Evolutionary conservation across 2,113 vertebrate species (phyloP), one percentile per base, ranked within the genome.

Genomic region (Proterorhinus semilunaris): DNA sequence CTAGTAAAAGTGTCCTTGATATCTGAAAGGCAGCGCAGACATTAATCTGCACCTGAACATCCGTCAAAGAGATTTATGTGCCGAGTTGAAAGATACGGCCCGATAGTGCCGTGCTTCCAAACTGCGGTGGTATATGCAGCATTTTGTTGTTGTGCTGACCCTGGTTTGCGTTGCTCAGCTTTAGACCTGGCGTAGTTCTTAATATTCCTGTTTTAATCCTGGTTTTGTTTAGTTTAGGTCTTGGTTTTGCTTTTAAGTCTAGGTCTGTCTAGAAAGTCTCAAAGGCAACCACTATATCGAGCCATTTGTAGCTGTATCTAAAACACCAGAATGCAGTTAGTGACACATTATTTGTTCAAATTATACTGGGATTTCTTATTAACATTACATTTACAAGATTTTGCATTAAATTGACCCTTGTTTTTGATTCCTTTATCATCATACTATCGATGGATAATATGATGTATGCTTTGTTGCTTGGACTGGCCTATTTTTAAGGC

Each of bases 61-160:
- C 50, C 74, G 27, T 74, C 48, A 57, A 43, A 4, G 17, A 74
- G 69, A 76, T 71, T 76, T 74, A 76, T 68, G 49, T 2, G 36
- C 49, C 12, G 27, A 44, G 13, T 0, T 17, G 10, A 10, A 61
- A 17, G 69, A 45, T 57, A 36, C 21, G 4, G 47, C 42, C 53
- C 43, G 17, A 42, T 58, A 12, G 55, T 27, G 16, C 15, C 7
- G 52, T 55, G 53, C 21, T 55, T 17, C 10, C 53, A 58, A 13
- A 58, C 10, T 42, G 55, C 13, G 55, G 21, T 2, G 11, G 55
- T 12, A 8, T 47, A 7, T 47, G 10, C 10, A 58, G 55, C 10
- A 58, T 42, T 42, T 42, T 58, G 55, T 17, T 7, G 10, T 42
- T 58, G 10, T 21, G 10, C 8, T 58, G 27, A 17, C 17, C 7